These are phyloP conservation scores for Hucho hucho DNA, from an alignment of 2,113 vertebrate genomes.

Conservation along the genomic window DNA sequence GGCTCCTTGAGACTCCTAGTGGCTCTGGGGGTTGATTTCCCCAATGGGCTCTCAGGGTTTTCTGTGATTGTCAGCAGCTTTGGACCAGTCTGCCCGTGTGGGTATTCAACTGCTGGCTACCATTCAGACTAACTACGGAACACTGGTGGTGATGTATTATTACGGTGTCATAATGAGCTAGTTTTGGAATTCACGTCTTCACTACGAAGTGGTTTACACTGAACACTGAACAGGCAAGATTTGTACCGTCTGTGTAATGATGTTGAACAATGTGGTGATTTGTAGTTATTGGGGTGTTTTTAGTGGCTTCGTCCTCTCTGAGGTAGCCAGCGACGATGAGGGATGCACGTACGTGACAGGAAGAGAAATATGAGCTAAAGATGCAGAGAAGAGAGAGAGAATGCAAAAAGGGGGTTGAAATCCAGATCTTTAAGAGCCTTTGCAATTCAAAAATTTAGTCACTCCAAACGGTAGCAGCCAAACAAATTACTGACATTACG, in stretches of 20 bases:
- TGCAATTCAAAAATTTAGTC: slow-evolving; percentile 29
- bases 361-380: slow-evolving; percentile 17
- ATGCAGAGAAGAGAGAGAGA: slow-evolving; percentile 8
- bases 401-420: background rate
- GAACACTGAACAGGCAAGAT: no score
- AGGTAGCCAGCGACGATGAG: background rate
- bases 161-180: no score
- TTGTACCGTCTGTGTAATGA: background rate
- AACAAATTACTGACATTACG: slow-evolving; percentile 52
- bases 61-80: no score
- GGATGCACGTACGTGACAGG: slow-evolving; percentile 19
- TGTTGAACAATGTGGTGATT: background rate
- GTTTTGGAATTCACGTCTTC: no score
- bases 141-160: no score
- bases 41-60: no score
- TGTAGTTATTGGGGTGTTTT: no score
- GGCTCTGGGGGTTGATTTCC: no score
- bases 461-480: slow-evolving; percentile 51
- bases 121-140: no score
- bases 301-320: slow-evolving; percentile 3
- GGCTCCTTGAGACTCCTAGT: slow-evolving; percentile 1
- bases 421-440: background rate
- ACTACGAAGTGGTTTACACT: no score
- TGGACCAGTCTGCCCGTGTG: no score
- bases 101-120: no score